These are phyloP conservation scores for Sebastes itinus DNA, from an alignment of 2,797 vertebrate species.

Conservation along the genomic window DNA sequence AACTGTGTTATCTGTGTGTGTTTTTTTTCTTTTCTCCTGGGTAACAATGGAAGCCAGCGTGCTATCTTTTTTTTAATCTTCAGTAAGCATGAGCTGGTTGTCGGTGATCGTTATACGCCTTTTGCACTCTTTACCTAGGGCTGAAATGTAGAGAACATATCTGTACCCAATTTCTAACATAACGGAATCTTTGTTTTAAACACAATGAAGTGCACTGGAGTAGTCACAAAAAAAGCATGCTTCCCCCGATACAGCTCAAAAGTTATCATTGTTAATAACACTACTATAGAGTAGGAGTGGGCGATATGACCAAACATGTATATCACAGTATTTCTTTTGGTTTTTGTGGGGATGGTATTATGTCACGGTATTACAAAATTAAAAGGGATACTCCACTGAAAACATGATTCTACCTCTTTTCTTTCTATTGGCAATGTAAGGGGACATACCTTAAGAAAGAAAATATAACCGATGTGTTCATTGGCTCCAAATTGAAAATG, in stretches of 20 bases:
- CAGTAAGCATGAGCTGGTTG: not conserved
- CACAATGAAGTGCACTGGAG: not conserved
- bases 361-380: no score
- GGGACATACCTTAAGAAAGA: no score
- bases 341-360: accelerated
- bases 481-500: no score
- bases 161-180: not conserved
- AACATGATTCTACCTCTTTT: accelerated
- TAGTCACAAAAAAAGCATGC: no score
- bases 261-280: not conserved
- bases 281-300: no score
- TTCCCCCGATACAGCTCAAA: not conserved
- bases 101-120: not conserved
- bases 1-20: not conserved
- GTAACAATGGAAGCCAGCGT: not conserved
- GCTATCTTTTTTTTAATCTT: not conserved
- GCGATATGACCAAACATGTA: no score
- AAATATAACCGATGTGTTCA: no score
- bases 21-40: not conserved
- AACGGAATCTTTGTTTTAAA: not conserved
- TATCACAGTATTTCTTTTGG: no score
- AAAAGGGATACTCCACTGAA: no score
- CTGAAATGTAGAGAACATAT: not conserved
- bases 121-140: not conserved
- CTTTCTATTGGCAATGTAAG: no score